These are phyloP conservation scores for Fragum sueziense DNA, from an alignment of 2,888 invertebrate species.

Conservation along the genomic window DNA sequence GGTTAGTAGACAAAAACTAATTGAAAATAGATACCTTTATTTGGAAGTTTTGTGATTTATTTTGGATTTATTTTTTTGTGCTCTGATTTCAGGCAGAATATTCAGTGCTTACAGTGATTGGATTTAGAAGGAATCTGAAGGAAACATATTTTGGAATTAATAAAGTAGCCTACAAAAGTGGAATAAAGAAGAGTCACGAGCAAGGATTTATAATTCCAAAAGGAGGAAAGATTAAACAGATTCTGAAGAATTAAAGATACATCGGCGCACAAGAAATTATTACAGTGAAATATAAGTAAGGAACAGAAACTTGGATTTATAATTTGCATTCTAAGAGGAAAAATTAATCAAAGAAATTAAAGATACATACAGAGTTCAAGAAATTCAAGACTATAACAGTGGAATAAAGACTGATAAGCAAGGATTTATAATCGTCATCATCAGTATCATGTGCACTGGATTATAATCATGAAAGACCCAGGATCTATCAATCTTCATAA, in stretches of 20 bases:
- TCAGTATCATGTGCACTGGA: constrained; percentile 6
- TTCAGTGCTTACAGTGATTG: not conserved
- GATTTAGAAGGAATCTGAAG: not conserved
- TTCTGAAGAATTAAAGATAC: too few relatives aligned
- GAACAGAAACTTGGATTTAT: too few relatives aligned
- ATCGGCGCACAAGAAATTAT: too few relatives aligned
- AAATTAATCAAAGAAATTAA: not conserved
- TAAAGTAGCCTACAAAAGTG: too few relatives aligned
- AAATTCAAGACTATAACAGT: too few relatives aligned
- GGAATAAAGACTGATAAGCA: too few relatives aligned
- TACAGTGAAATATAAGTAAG: too few relatives aligned
- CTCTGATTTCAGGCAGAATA: not conserved
- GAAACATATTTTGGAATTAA: not conserved
- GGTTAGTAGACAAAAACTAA: not conserved
- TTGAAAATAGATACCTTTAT: not conserved
- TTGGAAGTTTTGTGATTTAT: not conserved
- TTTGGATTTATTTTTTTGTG: not conserved
- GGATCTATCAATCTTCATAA: not conserved
- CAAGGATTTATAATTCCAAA: too few relatives aligned
- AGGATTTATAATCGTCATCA: not conserved
- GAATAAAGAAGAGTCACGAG: too few relatives aligned
- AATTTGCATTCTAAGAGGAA: not conserved
- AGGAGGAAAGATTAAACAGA: too few relatives aligned
- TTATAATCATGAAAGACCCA: not conserved
- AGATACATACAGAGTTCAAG: too few relatives aligned